Evolutionary conservation across 2,113 vertebrate species (phyloP), one percentile per base, ranked within the genome.

Genomic region (Hippocampus barbouri): DNA sequence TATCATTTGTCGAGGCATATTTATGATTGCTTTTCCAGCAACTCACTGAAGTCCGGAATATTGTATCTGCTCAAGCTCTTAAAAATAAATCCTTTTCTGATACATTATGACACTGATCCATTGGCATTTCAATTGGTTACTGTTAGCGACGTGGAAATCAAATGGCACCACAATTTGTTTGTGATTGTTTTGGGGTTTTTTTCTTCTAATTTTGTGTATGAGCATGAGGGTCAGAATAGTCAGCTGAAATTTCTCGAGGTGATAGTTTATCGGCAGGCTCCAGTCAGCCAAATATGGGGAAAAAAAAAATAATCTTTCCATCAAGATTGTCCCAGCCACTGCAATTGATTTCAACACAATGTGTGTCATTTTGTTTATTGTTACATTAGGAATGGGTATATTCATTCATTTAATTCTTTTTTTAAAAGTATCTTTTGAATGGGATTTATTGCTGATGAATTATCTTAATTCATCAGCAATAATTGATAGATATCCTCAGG

Each of bases 1-100:
- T 43, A 43, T 43, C 41, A 43, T 43, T 43, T 11, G 78, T 67
- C 80, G 69, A 21, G 64, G 53, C 75, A 76, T 20, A 20, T 68
- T 68, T 83, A 43, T 49, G 45, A 51, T 65, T 56, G 54, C 54
- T 56, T 23, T 23, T 23, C 6, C 54, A 56, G n/a, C 8, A 21
- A 23, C 21, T 56, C 9, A 23, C 21, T 23, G 1, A 56, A 21
- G 1, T 23, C n/a, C 14, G 54, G 14, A 23, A 25, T 57, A 12
- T 8, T 23, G 2, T 56, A 23, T 23, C 6, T 23, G 41, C 41
- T 43, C 41, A 43, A 11, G 11, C 41, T 8, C 8, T 9, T 43
- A 30, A 43, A 11, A 43, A 8, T 43, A 11, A 30, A 30, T 4
- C 30, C 30, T 30, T 30, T 43, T 43, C 11, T 10, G 41, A 43